A percentile compares a stretch with the other conserved stretches of the same genome.
Conservation (phyloP, 2,888 invertebrate species). For the Pantelozetes paolii region DNA sequence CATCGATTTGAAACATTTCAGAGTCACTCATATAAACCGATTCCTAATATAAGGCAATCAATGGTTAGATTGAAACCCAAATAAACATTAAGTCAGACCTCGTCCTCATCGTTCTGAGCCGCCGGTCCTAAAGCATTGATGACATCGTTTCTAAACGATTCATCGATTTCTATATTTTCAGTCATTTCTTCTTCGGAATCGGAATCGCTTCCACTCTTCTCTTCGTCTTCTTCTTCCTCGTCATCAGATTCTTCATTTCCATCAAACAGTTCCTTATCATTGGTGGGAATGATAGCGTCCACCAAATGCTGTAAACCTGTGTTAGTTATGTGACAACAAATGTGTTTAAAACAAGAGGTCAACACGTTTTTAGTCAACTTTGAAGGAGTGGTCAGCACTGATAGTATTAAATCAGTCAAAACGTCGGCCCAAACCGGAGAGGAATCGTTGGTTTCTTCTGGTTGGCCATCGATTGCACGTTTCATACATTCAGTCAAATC, state of each 20-base stretch:
- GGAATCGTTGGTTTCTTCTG: constrained; percentile 13
- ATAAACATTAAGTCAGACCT: constrained; percentile 29
- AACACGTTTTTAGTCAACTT: constrained; percentile 41
- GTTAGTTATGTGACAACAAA: constrained; percentile 44
- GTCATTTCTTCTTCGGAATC: constrained; percentile 39
- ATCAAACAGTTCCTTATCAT: constrained; percentile 14
- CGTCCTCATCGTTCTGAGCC: constrained; percentile 43
- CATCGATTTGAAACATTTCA: constrained; percentile 47
- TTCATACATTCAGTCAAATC: constrained; percentile 46
- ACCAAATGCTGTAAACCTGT: constrained; percentile 44
- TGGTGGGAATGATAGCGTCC: constrained; percentile 40
- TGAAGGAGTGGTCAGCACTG: constrained; percentile 44
- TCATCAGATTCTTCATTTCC: constrained; percentile 35
- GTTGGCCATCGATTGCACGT: constrained; percentile 42
- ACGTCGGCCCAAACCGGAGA: constrained; percentile 45
- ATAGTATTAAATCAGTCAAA: constrained; percentile 46
- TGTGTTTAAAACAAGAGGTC: constrained; percentile 42
- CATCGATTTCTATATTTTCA: constrained; percentile 40
- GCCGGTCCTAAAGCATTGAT: constrained; percentile 45
- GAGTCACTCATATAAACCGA: constrained; percentile 44
- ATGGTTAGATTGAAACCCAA: too few relatives aligned
- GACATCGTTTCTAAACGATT: constrained; percentile 44
- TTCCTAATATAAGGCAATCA: background rate
- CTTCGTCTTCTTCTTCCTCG: constrained; percentile 44
- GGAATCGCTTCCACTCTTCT: constrained; percentile 39